Evolutionary conservation across 2,113 vertebrate species (phyloP).

Genomic region (Antennarius striatus): DNA sequence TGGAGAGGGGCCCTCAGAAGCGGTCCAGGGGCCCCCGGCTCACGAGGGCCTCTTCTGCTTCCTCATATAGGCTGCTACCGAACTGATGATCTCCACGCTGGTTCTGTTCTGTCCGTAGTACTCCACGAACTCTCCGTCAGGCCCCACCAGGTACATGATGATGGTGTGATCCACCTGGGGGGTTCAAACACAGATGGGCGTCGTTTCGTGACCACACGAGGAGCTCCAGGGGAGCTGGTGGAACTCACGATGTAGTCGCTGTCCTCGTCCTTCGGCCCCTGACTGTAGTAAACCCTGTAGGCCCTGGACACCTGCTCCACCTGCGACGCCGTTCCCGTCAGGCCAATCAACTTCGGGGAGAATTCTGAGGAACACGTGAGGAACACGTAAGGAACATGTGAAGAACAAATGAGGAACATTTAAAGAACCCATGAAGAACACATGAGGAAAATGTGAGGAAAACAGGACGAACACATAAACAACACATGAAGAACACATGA

Average conservation of each 20-base stretch:
- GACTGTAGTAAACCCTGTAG: conserved; percentile 94
- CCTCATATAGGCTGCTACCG: conserved; percentile 89
- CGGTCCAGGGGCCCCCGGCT: not conserved
- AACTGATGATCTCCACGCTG: conserved; percentile 82
- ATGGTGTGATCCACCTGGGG: conserved; percentile 96
- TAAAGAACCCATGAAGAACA: not conserved
- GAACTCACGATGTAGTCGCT: conserved; percentile 96
- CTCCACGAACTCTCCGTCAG: conserved; percentile 89
- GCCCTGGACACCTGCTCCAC: conserved; percentile 86
- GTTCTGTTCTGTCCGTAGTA: conserved; percentile 96
- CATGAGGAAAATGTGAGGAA: not conserved
- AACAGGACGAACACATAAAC: not conserved
- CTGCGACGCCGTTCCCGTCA: conserved; percentile 86
- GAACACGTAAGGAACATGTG: not conserved
- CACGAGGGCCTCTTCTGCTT: conserved; percentile 76
- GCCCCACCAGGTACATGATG: conserved; percentile 96
- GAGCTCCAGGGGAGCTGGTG: no score
- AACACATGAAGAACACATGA: not conserved
- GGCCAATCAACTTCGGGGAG: conserved; percentile 91
- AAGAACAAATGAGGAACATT: no score
- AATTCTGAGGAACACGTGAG: conserved; percentile 81
- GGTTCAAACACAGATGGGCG: not conserved
- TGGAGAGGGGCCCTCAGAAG: not conserved
- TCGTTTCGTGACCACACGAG: no score
- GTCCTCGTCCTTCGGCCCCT: conserved; percentile 96